Conservation (phyloP, 2,113 vertebrate species). For the Tychaedon coryphoeus region DNA sequence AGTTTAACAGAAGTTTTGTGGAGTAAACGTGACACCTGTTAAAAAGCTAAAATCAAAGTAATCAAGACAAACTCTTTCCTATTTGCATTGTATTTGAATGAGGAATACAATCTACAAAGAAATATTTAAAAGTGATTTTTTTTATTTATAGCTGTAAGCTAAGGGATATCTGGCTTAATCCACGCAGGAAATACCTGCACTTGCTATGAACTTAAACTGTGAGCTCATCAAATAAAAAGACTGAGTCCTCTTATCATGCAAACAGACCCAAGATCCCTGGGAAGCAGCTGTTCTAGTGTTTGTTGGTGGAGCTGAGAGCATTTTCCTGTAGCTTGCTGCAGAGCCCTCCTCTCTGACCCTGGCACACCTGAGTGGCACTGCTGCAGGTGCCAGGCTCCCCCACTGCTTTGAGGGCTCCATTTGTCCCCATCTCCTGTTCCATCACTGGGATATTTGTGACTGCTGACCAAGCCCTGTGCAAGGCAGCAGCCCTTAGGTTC, state of each 20-base stretch:
- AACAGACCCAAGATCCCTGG: background rate
- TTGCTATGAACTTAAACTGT: background rate
- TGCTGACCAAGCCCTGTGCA: background rate
- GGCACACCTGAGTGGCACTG: accelerated
- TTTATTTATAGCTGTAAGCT: background rate
- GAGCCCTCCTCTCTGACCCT: accelerated
- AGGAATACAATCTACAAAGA: background rate
- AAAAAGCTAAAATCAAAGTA: background rate
- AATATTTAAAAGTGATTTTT: background rate
- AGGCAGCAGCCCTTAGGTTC: background rate
- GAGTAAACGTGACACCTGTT: background rate
- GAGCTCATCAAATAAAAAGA: background rate
- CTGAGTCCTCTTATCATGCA: background rate
- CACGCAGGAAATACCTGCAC: background rate
- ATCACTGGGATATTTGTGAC: accelerated
- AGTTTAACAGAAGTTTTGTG: background rate
- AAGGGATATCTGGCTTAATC: background rate
- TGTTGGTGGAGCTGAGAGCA: background rate
- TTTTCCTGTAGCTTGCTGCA: accelerated
- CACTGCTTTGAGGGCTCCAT: accelerated
- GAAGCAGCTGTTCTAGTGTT: accelerated
- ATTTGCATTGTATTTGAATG: background rate
- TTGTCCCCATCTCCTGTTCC: background rate
- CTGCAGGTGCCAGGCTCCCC: background rate
- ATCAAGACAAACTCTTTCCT: background rate